Percentiles rank a stretch among this genome's conserved stretches.
phyloP scores from a whole-genome alignment of 2,888 invertebrate species.

The Hetaerina titia region DNA sequence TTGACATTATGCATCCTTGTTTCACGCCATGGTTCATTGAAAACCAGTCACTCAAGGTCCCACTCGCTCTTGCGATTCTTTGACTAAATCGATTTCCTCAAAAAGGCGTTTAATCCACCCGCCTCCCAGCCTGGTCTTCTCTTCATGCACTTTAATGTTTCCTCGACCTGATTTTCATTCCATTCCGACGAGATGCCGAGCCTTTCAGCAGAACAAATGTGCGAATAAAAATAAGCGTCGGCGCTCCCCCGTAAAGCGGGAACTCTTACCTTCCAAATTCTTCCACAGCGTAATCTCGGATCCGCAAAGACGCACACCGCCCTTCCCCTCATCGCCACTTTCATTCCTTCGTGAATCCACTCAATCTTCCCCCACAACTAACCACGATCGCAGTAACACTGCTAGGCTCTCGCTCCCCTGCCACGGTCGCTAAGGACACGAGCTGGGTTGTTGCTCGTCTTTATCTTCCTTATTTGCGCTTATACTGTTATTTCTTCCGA shows the following conservation, averaged over 20 bases:
- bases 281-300: neutral
- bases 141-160: neutral
- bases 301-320: neutral
- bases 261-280: neutral
- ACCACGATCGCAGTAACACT: neutral
- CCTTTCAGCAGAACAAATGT: neutral
- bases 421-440: neutral
- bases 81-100: neutral
- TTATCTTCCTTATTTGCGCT: conserved; percentile 11
- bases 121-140: neutral
- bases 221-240: neutral
- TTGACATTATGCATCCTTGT: too few species aligned
- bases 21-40: too few species aligned
- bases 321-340: neutral
- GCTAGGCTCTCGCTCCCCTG: too few species aligned
- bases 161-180: neutral
- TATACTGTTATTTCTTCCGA: conserved; percentile 58
- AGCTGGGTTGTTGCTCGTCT: conserved; percentile 32
- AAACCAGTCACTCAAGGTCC: too few species aligned
- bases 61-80: too few species aligned
- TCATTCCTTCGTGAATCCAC: neutral
- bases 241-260: neutral
- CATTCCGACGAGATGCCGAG: neutral
- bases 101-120: neutral
- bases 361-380: neutral